Conservation (phyloP, 2,797 vertebrate species). For the Melanotaenia trifasciata region DNA sequence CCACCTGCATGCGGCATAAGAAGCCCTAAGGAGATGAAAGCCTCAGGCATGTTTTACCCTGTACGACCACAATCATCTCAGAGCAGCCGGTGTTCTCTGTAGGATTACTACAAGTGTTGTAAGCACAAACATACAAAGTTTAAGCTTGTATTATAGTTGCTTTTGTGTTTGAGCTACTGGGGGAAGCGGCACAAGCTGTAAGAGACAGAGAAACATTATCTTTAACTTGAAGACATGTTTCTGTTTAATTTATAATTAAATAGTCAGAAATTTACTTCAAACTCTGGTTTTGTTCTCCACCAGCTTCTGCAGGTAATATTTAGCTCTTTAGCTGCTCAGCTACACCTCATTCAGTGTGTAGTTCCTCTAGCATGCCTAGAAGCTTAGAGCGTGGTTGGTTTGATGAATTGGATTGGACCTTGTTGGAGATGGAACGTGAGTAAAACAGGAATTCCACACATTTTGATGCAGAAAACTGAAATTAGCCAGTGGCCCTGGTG, state of each 20-base stretch:
- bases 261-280: background rate
- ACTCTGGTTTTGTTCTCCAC: background rate
- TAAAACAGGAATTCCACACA: too few relatives aligned
- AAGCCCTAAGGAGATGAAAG: slow-evolving; percentile 74
- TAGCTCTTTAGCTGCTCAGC: background rate
- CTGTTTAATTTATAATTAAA: background rate
- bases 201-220: background rate
- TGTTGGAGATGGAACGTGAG: too few relatives aligned
- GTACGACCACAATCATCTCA: slow-evolving; percentile 62
- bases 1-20: slow-evolving; percentile 75
- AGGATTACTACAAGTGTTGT: slow-evolving; percentile 31
- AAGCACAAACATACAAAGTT: slow-evolving; percentile 13
- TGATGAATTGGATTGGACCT: too few relatives aligned
- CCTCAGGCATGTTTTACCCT: slow-evolving; percentile 76
- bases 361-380: too few relatives aligned
- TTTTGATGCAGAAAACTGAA: too few relatives aligned
- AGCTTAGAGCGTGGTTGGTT: too few relatives aligned
- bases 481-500: too few relatives aligned
- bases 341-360: too few relatives aligned
- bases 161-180: slow-evolving; percentile 2
- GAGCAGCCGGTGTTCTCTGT: slow-evolving; percentile 32
- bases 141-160: background rate
- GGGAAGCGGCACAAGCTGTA: background rate
- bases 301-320: too few relatives aligned
- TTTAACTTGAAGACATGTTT: background rate